Conservation (phyloP, 1,140 invertebrate genomes). For the Drosophila pseudoobscura region DNA sequence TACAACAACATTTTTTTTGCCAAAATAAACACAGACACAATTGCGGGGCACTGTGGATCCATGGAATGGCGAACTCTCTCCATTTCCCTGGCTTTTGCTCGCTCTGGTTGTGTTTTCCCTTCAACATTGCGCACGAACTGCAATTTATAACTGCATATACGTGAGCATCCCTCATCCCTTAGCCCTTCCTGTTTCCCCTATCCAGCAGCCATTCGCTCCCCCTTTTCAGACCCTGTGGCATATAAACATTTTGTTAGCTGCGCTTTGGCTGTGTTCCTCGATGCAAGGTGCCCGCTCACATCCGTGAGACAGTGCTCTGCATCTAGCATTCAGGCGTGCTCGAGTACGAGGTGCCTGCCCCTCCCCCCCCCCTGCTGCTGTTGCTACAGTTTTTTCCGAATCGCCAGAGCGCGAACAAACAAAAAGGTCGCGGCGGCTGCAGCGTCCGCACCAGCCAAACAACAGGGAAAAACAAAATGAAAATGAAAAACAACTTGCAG, state of each 20-base stretch:
- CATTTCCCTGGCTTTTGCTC: neutral
- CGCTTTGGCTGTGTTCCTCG: slow-evolving; percentile 56
- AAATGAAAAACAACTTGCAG: slow-evolving; percentile 52
- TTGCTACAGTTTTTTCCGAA: slow-evolving; percentile 74
- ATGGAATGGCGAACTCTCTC: neutral
- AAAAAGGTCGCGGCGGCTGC: slow-evolving; percentile 58
- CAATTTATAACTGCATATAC: slow-evolving; percentile 80
- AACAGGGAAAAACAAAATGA: slow-evolving; percentile 37
- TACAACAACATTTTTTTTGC: slow-evolving; percentile 50
- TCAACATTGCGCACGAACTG: slow-evolving; percentile 67
- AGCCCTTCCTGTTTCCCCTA: neutral
- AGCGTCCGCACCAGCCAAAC: slow-evolving; percentile 55
- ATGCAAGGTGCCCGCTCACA: slow-evolving; percentile 33
- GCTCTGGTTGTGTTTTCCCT: slow-evolving; percentile 10
- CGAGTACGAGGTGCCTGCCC: too few species aligned
- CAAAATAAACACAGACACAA: slow-evolving; percentile 29
- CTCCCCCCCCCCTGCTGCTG: slow-evolving; percentile 25
- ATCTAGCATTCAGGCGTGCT: slow-evolving; percentile 1
- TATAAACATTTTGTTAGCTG: slow-evolving; percentile 77
- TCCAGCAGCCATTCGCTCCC: neutral
- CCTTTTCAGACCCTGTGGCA: slow-evolving; percentile 38
- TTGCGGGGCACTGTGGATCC: slow-evolving; percentile 33
- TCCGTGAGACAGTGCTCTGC: slow-evolving; percentile 17
- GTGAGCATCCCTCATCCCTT: slow-evolving; percentile 33
- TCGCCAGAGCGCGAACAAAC: slow-evolving; percentile 76